phyloP scores from a whole-genome alignment of 2,113 vertebrate species.

The Agapornis roseicollis region DNA sequence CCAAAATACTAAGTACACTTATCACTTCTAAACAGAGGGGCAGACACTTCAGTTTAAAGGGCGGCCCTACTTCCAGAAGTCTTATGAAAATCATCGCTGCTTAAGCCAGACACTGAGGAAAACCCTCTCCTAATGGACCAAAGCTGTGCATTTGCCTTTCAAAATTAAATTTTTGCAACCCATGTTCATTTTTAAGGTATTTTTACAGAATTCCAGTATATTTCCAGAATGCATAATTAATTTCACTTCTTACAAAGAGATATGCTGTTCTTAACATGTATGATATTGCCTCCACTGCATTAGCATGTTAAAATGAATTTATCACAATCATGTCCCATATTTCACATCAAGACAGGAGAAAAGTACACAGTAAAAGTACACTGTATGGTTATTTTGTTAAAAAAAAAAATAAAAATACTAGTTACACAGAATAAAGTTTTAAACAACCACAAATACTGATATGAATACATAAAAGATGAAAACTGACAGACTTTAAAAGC shows the following conservation, averaged over 20 bases:
- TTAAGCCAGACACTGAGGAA: neutral
- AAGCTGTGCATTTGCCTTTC: neutral
- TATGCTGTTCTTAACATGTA: neutral
- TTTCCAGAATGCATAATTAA: neutral
- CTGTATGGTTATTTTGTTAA: neutral
- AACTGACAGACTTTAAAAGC: neutral
- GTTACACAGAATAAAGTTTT: neutral
- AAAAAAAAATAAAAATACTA: neutral
- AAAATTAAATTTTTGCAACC: neutral
- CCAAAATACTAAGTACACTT: neutral
- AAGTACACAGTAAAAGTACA: neutral
- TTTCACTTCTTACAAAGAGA: neutral
- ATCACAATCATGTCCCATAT: neutral
- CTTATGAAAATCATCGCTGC: neutral
- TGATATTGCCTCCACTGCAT: neutral
- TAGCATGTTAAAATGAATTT: neutral
- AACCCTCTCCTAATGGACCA: neutral
- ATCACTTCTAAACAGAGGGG: neutral
- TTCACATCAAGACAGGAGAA: neutral
- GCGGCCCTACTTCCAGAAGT: neutral
- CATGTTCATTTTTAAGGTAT: neutral
- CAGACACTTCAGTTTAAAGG: neutral
- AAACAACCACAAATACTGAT: neutral
- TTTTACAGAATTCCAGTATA: neutral
- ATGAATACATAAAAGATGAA: neutral